phyloP scores from a whole-genome alignment of 2,797 vertebrate species.

The Mus minutoides region DNA sequence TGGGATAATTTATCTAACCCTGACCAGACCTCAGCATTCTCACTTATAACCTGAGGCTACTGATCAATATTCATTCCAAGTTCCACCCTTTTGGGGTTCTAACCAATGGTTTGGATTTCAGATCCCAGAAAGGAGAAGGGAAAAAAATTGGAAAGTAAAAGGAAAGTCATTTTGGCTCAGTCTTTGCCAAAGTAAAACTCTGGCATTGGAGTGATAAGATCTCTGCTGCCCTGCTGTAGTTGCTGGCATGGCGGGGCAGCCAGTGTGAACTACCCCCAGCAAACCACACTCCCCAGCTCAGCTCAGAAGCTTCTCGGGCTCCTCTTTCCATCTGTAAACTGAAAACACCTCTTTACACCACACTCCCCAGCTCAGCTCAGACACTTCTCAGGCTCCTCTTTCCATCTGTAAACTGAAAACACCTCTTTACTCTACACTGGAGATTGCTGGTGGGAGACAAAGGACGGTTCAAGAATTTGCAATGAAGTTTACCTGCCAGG shows the following conservation, averaged over 20 bases:
- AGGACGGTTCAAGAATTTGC: background rate
- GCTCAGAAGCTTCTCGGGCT: background rate
- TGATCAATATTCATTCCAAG: background rate
- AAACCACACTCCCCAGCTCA: background rate
- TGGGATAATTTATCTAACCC: background rate
- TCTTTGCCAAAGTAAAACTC: background rate
- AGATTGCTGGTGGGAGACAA: background rate
- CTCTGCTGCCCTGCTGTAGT: background rate
- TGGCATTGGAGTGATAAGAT: background rate
- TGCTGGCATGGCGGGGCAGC: fast-evolving
- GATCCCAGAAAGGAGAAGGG: background rate
- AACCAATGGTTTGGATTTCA: constrained; percentile 36
- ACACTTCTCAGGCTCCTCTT: fast-evolving
- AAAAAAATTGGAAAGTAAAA: constrained; percentile 45
- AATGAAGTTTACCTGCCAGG: constrained; percentile 22
- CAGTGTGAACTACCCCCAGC: background rate
- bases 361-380: background rate
- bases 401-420: constrained; percentile 12
- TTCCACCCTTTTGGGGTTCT: background rate
- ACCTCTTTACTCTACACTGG: background rate
- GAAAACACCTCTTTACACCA: constrained; percentile 18
- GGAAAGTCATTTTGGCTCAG: background rate
- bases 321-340: background rate
- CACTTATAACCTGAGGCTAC: background rate
- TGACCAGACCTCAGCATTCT: background rate